Conservation (phyloP, 1,140 invertebrate genomes). For the Dendrolimus punctatus region DNA sequence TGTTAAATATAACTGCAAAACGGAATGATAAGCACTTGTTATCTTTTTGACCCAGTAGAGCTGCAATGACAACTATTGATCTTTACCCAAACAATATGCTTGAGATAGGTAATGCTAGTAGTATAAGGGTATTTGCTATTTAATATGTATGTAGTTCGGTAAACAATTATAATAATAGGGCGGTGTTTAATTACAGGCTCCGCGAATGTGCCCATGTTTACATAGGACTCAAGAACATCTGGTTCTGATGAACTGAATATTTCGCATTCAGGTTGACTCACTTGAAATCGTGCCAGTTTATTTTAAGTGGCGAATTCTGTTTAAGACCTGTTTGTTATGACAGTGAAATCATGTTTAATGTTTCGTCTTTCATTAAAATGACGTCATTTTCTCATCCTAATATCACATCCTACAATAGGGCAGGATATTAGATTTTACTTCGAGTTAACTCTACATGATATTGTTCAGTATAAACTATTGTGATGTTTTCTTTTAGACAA, state of each 20-base stretch:
- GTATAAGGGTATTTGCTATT: background rate
- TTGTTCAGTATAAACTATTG: too few relatives aligned
- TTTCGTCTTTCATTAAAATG: slow-evolving; percentile 39
- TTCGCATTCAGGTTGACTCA: slow-evolving; percentile 60
- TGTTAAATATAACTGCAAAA: too few relatives aligned
- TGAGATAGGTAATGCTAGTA: too few relatives aligned
- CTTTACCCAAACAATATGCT: too few relatives aligned
- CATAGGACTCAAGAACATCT: slow-evolving; percentile 55
- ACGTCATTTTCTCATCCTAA: slow-evolving; percentile 11
- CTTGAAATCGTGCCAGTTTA: slow-evolving; percentile 68
- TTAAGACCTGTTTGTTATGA: slow-evolving; percentile 55
- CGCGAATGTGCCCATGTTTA: slow-evolving; percentile 37
- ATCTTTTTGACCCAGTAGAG: too few relatives aligned
- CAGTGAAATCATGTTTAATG: slow-evolving; percentile 33
- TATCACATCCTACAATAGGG: background rate
- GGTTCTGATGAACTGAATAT: slow-evolving; percentile 66
- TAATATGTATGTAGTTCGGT: slow-evolving; percentile 10
- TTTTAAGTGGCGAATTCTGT: slow-evolving; percentile 66
- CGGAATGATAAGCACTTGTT: too few relatives aligned
- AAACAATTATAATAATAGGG: slow-evolving; percentile 27
- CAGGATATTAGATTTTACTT: too few relatives aligned
- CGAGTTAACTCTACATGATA: too few relatives aligned
- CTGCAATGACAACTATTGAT: too few relatives aligned
- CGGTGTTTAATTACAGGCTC: slow-evolving; percentile 25
- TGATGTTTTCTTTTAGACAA: too few relatives aligned